These are phyloP conservation scores for Centropyge bicolor DNA, from an alignment of 2,797 vertebrate genomes.

Conservation along the genomic window DNA sequence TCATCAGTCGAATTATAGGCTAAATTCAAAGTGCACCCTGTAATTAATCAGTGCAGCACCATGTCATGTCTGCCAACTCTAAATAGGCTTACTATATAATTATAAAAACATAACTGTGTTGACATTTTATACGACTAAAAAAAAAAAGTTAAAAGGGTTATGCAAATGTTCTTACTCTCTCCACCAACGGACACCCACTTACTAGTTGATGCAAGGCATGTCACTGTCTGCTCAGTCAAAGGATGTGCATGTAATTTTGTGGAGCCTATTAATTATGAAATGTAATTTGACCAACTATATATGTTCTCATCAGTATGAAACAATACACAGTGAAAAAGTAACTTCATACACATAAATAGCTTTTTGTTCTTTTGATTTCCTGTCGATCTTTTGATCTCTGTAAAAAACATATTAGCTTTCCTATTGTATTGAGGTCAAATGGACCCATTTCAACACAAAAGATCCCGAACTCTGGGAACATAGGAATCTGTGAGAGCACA, in stretches of 20 bases:
- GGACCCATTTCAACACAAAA: too few species aligned
- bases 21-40: slow-evolving; percentile 29
- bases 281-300: background rate
- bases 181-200: background rate
- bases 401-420: too few species aligned
- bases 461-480: too few species aligned
- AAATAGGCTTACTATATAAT: slow-evolving; percentile 25
- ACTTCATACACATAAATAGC: background rate
- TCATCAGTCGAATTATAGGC: slow-evolving; percentile 14
- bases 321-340: background rate
- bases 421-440: too few species aligned
- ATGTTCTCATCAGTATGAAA: background rate
- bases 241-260: slow-evolving; percentile 21
- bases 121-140: slow-evolving; percentile 8
- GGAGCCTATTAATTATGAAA: slow-evolving; percentile 24
- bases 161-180: background rate
- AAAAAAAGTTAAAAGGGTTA: slow-evolving; percentile 13
- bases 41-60: slow-evolving; percentile 27
- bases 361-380: background rate
- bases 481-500: too few species aligned
- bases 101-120: slow-evolving; percentile 21
- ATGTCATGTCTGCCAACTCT: slow-evolving; percentile 15
- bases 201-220: background rate
- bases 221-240: background rate
- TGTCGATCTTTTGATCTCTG: too few species aligned